Conservation (phyloP, 2,888 invertebrate genomes). For the Rotaria socialis region DNA sequence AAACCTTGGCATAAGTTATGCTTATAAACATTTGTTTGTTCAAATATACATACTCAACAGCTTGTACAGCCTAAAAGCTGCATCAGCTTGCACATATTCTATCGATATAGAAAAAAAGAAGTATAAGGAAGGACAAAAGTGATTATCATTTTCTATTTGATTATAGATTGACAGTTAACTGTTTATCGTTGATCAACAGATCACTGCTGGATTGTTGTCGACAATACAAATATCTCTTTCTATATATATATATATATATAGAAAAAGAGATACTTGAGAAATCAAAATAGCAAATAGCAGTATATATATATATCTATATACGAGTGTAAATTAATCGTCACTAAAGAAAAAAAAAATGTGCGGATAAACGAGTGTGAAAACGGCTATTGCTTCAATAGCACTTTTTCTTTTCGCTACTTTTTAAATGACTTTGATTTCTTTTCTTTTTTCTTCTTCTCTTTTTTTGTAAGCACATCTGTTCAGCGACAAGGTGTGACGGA, state of each 20-base stretch:
- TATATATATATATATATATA: neutral
- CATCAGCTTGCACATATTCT: neutral
- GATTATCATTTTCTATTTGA: slow-evolving; percentile 29
- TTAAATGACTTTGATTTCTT: slow-evolving; percentile 8
- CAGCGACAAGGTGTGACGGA: slow-evolving; percentile 22
- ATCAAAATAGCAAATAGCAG: neutral
- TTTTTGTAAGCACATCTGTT: slow-evolving; percentile 18
- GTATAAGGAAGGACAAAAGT: slow-evolving; percentile 16
- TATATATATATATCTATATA: neutral
- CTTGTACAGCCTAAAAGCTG: neutral
- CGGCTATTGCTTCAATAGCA: neutral
- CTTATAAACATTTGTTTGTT: neutral
- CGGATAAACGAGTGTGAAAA: neutral
- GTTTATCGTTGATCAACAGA: slow-evolving; percentile 25
- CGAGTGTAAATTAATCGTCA: neutral
- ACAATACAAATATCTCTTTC: neutral
- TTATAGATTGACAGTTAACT: slow-evolving; percentile 25
- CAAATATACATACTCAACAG: slow-evolving; percentile 1
- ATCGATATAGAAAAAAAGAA: neutral
- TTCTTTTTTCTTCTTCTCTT: neutral
- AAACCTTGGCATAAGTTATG: neutral
- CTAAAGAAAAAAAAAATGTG: neutral
- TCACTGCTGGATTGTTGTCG: neutral
- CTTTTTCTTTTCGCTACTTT: neutral
- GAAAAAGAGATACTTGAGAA: neutral